Percentiles rank a stretch among this genome's conserved stretches.
Evolutionary conservation across 2,888 invertebrate species (phyloP).

Genomic region (Xylota segnis): DNA sequence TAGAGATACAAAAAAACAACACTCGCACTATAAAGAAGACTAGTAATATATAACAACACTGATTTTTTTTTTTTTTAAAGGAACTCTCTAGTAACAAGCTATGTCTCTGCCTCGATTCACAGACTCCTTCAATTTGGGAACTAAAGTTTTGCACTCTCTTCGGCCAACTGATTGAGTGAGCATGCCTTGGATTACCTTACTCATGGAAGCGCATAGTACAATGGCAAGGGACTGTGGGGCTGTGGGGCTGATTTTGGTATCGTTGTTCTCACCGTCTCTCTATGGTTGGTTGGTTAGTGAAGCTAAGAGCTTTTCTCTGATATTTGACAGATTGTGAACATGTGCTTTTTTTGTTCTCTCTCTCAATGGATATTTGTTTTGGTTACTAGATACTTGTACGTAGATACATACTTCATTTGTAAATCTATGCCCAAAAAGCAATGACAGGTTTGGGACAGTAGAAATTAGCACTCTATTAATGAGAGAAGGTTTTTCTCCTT

Average conservation of each 20-base stretch:
- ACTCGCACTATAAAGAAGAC: background rate
- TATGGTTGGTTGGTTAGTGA: slow-evolving; percentile 13
- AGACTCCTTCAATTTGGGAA: slow-evolving; percentile 73
- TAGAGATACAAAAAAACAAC: slow-evolving; percentile 8
- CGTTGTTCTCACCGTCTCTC: slow-evolving; percentile 28
- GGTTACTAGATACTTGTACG: slow-evolving; percentile 40
- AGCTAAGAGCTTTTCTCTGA: slow-evolving; percentile 47
- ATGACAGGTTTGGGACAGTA: slow-evolving; percentile 2
- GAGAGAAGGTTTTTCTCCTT: background rate
- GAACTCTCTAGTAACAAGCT: slow-evolving; percentile 50
- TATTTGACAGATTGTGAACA: slow-evolving; percentile 42
- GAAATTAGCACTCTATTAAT: slow-evolving; percentile 26
- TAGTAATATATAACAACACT: slow-evolving; percentile 34
- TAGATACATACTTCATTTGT: background rate
- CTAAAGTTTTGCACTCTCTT: slow-evolving; percentile 75
- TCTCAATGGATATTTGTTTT: slow-evolving; percentile 31
- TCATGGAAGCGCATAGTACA: slow-evolving; percentile 51
- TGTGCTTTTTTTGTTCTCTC: slow-evolving; percentile 64
- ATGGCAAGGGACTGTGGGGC: background rate
- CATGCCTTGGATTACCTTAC: slow-evolving; percentile 53
- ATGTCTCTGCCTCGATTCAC: slow-evolving; percentile 58
- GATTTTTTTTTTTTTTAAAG: slow-evolving; percentile 30
- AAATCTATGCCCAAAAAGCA: background rate
- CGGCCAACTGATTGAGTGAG: slow-evolving; percentile 68
- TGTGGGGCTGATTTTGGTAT: slow-evolving; percentile 28